Evolutionary conservation across 2,888 invertebrate species (phyloP).

Genomic region (Polia nebulosa): DNA sequence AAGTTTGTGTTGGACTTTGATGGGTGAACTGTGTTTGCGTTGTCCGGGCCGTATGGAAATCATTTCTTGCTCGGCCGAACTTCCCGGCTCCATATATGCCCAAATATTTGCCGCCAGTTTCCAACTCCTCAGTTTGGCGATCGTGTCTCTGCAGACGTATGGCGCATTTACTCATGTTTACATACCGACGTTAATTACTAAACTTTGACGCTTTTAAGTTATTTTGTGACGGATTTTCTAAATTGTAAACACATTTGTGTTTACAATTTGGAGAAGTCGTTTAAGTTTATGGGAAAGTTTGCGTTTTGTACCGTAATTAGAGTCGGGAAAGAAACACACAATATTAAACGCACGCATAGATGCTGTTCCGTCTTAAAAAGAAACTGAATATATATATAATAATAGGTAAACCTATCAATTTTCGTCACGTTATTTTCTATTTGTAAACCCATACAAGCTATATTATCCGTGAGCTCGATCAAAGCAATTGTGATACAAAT

Average conservation of each 20-base stretch:
- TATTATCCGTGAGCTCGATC: slow-evolving; percentile 12
- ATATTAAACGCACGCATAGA: background rate
- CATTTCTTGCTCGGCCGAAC: slow-evolving; percentile 87
- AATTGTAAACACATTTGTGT: slow-evolving; percentile 44
- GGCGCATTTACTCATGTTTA: slow-evolving; percentile 77
- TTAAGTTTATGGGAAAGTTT: slow-evolving; percentile 24
- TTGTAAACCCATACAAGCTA: slow-evolving; percentile 1
- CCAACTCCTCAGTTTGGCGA: slow-evolving; percentile 81
- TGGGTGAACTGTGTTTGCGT: slow-evolving; percentile 86
- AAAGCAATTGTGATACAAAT: slow-evolving; percentile 15
- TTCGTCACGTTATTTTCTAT: background rate
- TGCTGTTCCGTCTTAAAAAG: background rate
- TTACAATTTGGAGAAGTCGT: background rate
- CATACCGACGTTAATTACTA: slow-evolving; percentile 74
- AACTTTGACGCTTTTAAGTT: slow-evolving; percentile 68
- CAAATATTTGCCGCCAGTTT: slow-evolving; percentile 87
- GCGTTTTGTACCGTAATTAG: slow-evolving; percentile 20
- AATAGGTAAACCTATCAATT: background rate
- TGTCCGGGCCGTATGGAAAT: slow-evolving; percentile 87
- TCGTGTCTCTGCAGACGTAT: slow-evolving; percentile 82
- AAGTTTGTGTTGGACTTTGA: slow-evolving; percentile 87
- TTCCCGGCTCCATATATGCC: slow-evolving; percentile 83
- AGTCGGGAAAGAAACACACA: background rate
- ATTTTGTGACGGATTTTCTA: slow-evolving; percentile 55
- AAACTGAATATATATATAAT: no score